Evolutionary conservation across 2,113 vertebrate genomes (phyloP).

Genomic region (Genyomyrus donnyi): DNA sequence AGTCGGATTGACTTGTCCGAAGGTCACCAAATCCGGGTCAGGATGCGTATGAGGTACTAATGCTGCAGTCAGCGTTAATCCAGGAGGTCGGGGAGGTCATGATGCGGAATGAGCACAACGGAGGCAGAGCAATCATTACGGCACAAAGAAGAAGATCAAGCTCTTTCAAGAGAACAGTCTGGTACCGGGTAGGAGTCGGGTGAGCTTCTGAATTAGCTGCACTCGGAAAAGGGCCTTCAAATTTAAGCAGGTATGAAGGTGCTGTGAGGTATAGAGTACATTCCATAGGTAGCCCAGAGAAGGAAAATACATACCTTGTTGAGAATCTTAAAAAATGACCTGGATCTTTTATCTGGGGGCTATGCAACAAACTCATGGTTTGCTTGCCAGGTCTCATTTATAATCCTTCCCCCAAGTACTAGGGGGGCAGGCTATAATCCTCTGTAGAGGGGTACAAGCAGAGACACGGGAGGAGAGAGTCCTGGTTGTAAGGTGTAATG

Average conservation of each 20-base stretch:
- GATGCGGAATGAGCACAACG: neutral
- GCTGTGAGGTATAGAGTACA: neutral
- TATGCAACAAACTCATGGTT: neutral
- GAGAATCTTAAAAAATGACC: neutral
- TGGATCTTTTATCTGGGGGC: neutral
- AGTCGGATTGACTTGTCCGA: neutral
- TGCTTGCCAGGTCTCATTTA: neutral
- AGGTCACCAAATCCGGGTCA: neutral
- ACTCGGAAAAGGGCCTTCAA: neutral
- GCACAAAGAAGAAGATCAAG: neutral
- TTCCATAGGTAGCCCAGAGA: neutral
- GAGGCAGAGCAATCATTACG: neutral
- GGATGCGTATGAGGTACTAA: neutral
- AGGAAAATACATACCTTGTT: neutral
- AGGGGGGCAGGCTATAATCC: neutral
- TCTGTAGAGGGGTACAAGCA: neutral
- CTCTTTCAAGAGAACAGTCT: neutral
- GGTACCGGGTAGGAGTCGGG: neutral
- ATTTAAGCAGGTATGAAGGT: neutral
- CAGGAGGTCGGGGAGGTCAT: neutral
- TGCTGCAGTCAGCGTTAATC: neutral
- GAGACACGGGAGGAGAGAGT: neutral
- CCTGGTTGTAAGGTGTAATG: neutral
- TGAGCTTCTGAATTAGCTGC: neutral
- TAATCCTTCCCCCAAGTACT: neutral